These are phyloP conservation scores for Bradypodion ventrale DNA, from an alignment of 2,797 vertebrate genomes.

Conservation along the genomic window DNA sequence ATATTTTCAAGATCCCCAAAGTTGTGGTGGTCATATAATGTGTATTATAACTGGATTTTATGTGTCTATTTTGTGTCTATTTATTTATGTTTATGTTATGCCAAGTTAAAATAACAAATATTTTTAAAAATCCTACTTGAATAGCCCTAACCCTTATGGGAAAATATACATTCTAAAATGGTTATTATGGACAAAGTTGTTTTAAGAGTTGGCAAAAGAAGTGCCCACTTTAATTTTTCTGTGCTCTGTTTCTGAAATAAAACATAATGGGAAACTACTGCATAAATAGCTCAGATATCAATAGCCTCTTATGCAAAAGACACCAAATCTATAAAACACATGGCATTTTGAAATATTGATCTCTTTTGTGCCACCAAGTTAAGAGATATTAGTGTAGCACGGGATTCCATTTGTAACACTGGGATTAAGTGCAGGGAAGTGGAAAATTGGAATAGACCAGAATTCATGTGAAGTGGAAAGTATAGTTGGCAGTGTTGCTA, in stretches of 20 bases:
- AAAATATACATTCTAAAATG: neutral
- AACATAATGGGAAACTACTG: slow-evolving; percentile 51
- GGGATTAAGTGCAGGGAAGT: slow-evolving; percentile 79
- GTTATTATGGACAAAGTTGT: neutral
- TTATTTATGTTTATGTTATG: no score
- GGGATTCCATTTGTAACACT: slow-evolving; percentile 75
- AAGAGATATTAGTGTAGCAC: slow-evolving; percentile 74
- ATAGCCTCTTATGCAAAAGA: slow-evolving; percentile 64
- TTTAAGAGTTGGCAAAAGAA: slow-evolving; percentile 25
- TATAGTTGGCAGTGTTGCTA: slow-evolving; percentile 64
- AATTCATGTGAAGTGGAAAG: slow-evolving; percentile 75
- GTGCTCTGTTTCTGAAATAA: slow-evolving; percentile 10
- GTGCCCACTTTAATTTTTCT: neutral
- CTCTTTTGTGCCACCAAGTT: slow-evolving; percentile 69
- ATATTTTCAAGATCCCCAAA: no score
- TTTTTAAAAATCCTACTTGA: no score
- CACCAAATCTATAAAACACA: slow-evolving; percentile 76
- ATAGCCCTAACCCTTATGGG: no score
- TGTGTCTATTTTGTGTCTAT: no score
- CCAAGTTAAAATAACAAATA: no score
- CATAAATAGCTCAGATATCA: slow-evolving; percentile 57
- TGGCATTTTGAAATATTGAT: slow-evolving; percentile 79
- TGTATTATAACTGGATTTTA: no score
- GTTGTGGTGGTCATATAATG: no score
- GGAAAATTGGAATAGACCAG: slow-evolving; percentile 81